Conservation (phyloP, 2,888 invertebrate species). For the Agonopterix alstromeriana region DNA sequence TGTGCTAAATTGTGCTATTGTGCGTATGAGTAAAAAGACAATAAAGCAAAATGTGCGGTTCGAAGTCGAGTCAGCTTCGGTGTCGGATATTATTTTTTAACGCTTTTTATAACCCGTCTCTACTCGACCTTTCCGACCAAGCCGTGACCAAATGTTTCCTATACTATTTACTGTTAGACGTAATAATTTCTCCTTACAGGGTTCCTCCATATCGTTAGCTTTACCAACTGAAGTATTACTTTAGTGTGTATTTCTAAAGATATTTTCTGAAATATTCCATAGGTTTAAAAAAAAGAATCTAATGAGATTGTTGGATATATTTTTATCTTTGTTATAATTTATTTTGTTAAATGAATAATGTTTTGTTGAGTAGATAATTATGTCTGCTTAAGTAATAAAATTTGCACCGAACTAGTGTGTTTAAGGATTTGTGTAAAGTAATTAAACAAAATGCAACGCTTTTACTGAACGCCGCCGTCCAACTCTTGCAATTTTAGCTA, state of each 20-base stretch:
- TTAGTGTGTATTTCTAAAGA: slow-evolving; percentile 54
- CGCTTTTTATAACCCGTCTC: slow-evolving; percentile 48
- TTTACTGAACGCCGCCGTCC: slow-evolving; percentile 46
- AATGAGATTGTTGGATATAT: slow-evolving; percentile 36
- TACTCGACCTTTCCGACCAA: slow-evolving; percentile 53
- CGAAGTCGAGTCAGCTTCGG: slow-evolving; percentile 48
- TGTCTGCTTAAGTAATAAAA: slow-evolving; percentile 9
- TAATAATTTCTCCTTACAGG: slow-evolving; percentile 69
- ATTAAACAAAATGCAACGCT: slow-evolving; percentile 27
- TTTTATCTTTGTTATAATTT: slow-evolving; percentile 24
- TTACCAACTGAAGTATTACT: slow-evolving; percentile 72
- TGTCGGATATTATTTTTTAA: slow-evolving; percentile 52
- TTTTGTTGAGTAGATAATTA: slow-evolving; percentile 7
- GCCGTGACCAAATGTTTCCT: slow-evolving; percentile 65
- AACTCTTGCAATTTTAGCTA: slow-evolving; percentile 17
- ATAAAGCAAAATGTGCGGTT: slow-evolving; percentile 54
- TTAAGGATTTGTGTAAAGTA: slow-evolving; percentile 5
- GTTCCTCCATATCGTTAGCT: slow-evolving; percentile 76
- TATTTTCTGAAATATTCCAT: slow-evolving; percentile 64
- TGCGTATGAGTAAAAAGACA: slow-evolving; percentile 42
- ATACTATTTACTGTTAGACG: slow-evolving; percentile 44
- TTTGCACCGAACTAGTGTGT: slow-evolving; percentile 9
- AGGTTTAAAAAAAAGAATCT: slow-evolving; percentile 45
- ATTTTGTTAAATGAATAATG: slow-evolving; percentile 13
- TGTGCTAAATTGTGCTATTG: slow-evolving; percentile 24